Percentiles rank a stretch among this genome's conserved stretches.
These are phyloP conservation scores for Xerus inauris DNA, from an alignment of 2,113 vertebrate genomes.

Conservation along the genomic window DNA sequence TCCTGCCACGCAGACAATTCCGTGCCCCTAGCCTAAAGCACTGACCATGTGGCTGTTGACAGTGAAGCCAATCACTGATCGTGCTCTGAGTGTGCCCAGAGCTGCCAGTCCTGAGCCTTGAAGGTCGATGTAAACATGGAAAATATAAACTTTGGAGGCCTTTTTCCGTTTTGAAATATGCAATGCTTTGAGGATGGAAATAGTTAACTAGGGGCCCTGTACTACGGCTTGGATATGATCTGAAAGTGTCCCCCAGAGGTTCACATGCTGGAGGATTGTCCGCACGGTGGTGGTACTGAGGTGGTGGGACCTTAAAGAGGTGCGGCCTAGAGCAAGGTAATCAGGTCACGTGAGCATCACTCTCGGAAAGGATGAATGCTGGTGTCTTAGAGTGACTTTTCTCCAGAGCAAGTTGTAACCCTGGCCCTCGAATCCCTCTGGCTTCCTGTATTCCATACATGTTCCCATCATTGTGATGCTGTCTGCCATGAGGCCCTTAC, in stretches of 20 bases:
- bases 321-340: neutral
- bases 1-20: neutral
- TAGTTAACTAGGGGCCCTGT: neutral
- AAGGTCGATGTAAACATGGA: neutral
- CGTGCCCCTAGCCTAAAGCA: too few species aligned
- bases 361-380: neutral
- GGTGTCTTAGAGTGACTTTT: neutral
- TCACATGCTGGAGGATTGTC: neutral
- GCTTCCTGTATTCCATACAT: neutral
- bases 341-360: neutral
- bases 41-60: neutral
- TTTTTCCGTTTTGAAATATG: neutral
- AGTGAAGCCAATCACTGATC: neutral
- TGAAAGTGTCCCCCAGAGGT: neutral
- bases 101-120: neutral
- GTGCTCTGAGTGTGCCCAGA: neutral
- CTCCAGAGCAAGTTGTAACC: neutral
- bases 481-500: neutral
- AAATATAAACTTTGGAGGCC: neutral
- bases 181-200: neutral
- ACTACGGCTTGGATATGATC: neutral
- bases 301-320: neutral
- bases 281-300: neutral
- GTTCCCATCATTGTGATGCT: neutral
- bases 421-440: neutral